Percentiles rank a stretch among this genome's conserved stretches.
Conservation (phyloP, 2,888 invertebrate species). For the Trilocha varians region DNA sequence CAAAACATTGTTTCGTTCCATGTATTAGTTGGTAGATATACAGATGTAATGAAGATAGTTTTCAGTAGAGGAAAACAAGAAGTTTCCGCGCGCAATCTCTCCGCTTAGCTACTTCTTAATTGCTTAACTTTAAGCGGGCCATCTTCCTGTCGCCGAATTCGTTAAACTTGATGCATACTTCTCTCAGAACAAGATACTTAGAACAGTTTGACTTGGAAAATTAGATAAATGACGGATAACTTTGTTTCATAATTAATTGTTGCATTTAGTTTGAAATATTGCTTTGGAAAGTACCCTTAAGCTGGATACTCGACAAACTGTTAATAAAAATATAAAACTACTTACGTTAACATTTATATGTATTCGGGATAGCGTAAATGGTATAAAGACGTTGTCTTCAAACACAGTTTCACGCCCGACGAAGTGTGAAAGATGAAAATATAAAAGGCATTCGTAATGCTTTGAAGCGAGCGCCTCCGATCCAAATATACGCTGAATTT, state of each 20-base stretch:
- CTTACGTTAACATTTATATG: not conserved
- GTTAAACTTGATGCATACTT: slow-evolving; percentile 53
- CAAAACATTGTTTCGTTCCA: slow-evolving; percentile 36
- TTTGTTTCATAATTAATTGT: not conserved
- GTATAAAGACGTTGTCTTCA: not conserved
- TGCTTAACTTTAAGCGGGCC: slow-evolving; percentile 60
- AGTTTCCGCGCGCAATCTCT: slow-evolving; percentile 60
- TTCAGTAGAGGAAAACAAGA: slow-evolving; percentile 57
- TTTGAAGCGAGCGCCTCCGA: slow-evolving; percentile 21
- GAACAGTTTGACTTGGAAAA: not conserved
- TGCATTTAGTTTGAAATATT: too few relatives aligned
- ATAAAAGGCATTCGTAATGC: slow-evolving; percentile 29
- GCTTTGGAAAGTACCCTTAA: too few relatives aligned
- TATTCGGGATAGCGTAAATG: not conserved
- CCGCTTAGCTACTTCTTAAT: slow-evolving; percentile 62
- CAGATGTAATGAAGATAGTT: slow-evolving; percentile 67
- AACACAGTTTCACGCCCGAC: slow-evolving; percentile 5
- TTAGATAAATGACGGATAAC: not conserved
- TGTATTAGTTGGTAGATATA: slow-evolving; percentile 37
- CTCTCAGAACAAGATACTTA: slow-evolving; percentile 27
- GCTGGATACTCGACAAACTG: not conserved
- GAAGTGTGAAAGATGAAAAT: slow-evolving; percentile 30
- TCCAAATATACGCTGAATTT: slow-evolving; percentile 22
- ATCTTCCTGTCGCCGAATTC: slow-evolving; percentile 49
- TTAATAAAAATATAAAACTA: too few relatives aligned